These are phyloP conservation scores for Ceuthmochares aereus DNA, from an alignment of 2,113 vertebrate genomes.

Conservation along the genomic window DNA sequence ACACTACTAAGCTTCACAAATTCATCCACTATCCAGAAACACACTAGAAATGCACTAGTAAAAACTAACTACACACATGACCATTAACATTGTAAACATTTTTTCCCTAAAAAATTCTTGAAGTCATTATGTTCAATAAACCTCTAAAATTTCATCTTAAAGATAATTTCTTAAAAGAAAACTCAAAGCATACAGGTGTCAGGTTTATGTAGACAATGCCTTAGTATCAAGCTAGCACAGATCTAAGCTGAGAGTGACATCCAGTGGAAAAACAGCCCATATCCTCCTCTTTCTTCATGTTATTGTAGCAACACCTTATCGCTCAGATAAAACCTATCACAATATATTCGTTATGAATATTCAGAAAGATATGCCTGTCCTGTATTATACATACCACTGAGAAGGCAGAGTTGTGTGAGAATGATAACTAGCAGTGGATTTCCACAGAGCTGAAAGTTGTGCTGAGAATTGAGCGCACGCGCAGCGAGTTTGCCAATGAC, in stretches of 20 bases:
- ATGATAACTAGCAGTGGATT: neutral
- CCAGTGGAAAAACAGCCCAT: constrained; percentile 48
- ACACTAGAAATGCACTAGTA: neutral
- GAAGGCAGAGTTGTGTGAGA: neutral
- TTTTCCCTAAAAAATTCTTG: neutral
- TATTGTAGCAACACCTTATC: neutral
- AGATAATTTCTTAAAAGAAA: neutral
- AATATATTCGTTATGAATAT: neutral
- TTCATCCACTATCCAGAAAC: neutral
- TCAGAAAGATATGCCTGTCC: neutral
- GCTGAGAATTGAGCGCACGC: too few relatives aligned
- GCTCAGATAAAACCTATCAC: neutral
- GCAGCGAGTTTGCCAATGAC: too few relatives aligned
- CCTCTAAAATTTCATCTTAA: neutral
- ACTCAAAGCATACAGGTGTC: neutral
- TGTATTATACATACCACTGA: neutral
- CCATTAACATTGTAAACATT: neutral
- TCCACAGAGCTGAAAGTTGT: neutral
- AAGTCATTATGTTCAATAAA: neutral
- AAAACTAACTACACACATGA: neutral
- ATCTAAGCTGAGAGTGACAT: constrained; percentile 58
- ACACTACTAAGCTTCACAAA: neutral
- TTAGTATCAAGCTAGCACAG: neutral
- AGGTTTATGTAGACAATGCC: neutral
- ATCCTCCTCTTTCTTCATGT: neutral